phyloP scores from a whole-genome alignment of 35 echinoderm and acorn worm genomes.

The Ophiothrix spiculata region DNA sequence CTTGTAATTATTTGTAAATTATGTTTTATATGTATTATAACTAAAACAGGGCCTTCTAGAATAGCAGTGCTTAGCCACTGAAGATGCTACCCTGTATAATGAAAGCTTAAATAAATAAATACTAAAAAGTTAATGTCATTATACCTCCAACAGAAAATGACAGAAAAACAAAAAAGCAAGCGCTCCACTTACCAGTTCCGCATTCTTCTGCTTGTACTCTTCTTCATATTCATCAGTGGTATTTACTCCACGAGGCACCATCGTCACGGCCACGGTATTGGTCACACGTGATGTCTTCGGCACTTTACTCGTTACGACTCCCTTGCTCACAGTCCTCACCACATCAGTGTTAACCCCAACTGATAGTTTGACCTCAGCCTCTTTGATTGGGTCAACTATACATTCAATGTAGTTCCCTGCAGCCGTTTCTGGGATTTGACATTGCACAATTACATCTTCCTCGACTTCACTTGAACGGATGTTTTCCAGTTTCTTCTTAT shows the following conservation, averaged over 20 bases:
- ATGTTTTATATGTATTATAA: too few species aligned
- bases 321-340: neutral
- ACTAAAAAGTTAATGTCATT: too few species aligned
- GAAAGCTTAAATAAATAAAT: too few species aligned
- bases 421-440: neutral
- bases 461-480: too few species aligned
- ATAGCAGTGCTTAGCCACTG: too few species aligned
- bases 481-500: too few species aligned
- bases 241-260: neutral
- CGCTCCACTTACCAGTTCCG: constrained; percentile 8
- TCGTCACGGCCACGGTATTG: neutral
- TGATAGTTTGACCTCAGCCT: too few species aligned
- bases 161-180: too few species aligned
- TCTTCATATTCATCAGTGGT: constrained; percentile 6
- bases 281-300: neutral
- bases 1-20: too few species aligned
- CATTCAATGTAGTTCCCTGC: neutral
- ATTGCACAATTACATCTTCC: neutral
- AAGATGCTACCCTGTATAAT: too few species aligned
- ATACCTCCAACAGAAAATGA: too few species aligned
- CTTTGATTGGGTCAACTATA: neutral
- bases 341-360: constrained; percentile 24
- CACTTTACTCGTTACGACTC: constrained; percentile 5
- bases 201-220: neutral
- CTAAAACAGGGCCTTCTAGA: too few species aligned